A percentile compares a stretch with the other conserved stretches of the same genome.
phyloP scores from a whole-genome alignment of 1,140 invertebrate genomes.

The Drosophila ercepeae region DNA sequence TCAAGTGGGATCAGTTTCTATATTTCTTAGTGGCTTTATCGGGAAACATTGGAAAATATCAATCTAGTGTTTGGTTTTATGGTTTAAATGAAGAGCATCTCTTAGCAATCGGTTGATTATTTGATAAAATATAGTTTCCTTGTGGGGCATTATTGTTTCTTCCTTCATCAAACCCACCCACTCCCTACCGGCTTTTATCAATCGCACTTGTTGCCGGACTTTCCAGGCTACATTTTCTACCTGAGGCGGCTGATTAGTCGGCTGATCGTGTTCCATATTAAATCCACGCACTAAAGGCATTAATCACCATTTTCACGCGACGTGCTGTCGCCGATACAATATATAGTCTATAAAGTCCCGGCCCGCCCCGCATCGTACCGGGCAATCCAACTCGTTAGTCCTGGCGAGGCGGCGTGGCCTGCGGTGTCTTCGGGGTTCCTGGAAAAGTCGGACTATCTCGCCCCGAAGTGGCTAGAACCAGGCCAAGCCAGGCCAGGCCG shows the following conservation, averaged over 20 bases:
- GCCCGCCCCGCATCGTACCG: slow-evolving; percentile 9
- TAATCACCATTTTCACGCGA: slow-evolving; percentile 81
- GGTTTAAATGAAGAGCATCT: too few species aligned
- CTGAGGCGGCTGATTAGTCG: slow-evolving; percentile 37
- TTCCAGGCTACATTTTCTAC: slow-evolving; percentile 57
- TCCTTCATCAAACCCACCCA: not conserved
- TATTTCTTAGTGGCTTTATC: not conserved
- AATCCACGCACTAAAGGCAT: slow-evolving; percentile 76
- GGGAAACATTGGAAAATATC: too few species aligned
- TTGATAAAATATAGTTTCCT: too few species aligned
- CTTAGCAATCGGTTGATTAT: too few species aligned
- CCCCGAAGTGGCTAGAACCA: slow-evolving; percentile 8
- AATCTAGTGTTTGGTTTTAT: too few species aligned
- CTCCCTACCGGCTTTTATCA: slow-evolving; percentile 49
- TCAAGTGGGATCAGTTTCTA: not conserved
- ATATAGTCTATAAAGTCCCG: not conserved
- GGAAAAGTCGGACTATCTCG: slow-evolving; percentile 55
- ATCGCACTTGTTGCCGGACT: slow-evolving; percentile 67
- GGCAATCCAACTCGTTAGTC: slow-evolving; percentile 53
- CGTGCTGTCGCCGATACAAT: slow-evolving; percentile 42
- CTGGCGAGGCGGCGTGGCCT: slow-evolving; percentile 17
- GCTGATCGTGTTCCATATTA: slow-evolving; percentile 68
- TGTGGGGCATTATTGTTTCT: too few species aligned
- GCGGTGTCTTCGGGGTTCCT: slow-evolving; percentile 43
- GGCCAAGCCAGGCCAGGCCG: not conserved